Evolutionary conservation across 2,888 invertebrate species (phyloP).

Genomic region (Sussaba pulchella): DNA sequence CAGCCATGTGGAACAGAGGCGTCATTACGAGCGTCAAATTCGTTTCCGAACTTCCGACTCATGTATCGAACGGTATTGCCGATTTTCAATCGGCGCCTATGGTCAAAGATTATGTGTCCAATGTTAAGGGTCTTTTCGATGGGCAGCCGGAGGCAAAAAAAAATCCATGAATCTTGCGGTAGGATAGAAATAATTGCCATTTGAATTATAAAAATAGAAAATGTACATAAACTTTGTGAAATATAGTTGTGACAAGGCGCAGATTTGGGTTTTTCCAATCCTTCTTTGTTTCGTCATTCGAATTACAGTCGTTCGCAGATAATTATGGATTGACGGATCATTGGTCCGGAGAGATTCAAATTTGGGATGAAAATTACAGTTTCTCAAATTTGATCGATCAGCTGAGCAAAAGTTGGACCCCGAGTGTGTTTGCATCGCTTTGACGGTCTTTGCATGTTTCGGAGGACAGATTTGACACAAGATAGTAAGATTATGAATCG

Average conservation of each 20-base stretch:
- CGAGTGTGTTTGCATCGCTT: too few relatives aligned
- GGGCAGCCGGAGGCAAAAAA: conserved; percentile 45
- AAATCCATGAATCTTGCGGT: conserved; percentile 24
- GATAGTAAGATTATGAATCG: too few relatives aligned
- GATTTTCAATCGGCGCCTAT: conserved; percentile 57
- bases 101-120: conserved; percentile 43
- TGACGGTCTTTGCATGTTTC: too few relatives aligned
- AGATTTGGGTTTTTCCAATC: too few relatives aligned
- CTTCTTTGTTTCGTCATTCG: too few relatives aligned
- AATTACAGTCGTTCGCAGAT: too few relatives aligned
- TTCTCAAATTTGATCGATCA: too few relatives aligned
- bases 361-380: too few relatives aligned
- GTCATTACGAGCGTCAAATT: conserved; percentile 75
- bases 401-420: too few relatives aligned
- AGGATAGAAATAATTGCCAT: conserved; percentile 22
- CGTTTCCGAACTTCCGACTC: conserved; percentile 73
- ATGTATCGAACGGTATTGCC: conserved; percentile 71
- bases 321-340: too few relatives aligned
- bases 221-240: conserved; percentile 3
- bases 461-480: too few relatives aligned
- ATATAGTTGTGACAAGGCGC: neutral
- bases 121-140: conserved; percentile 37
- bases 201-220: neutral
- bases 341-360: too few relatives aligned
- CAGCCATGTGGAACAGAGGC: conserved; percentile 77